These are phyloP conservation scores for Iguana delicatissima DNA, from an alignment of 2,797 vertebrate genomes.

Conservation along the genomic window DNA sequence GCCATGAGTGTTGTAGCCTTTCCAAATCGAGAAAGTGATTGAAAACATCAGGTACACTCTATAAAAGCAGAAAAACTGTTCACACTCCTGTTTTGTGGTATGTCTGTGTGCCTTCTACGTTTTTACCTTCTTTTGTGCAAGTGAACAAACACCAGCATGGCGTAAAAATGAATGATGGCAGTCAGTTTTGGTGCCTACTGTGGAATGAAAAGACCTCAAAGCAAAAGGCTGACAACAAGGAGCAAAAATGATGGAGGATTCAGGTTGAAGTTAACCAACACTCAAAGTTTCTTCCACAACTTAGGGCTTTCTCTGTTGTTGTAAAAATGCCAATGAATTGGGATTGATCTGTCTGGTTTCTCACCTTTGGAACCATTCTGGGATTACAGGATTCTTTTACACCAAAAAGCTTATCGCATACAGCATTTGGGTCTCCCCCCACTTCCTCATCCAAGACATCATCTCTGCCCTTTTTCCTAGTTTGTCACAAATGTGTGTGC, in stretches of 20 bases:
- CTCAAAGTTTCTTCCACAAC: conserved; percentile 17
- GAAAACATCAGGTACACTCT: background rate
- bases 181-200: background rate
- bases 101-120: background rate
- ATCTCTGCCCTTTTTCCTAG: too few species aligned
- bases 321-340: too few species aligned
- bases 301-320: too few species aligned
- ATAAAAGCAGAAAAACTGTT: background rate
- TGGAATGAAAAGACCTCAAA: background rate
- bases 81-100: background rate
- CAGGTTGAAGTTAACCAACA: background rate
- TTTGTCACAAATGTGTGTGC: too few species aligned
- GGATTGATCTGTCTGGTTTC: too few species aligned
- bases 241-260: conserved; percentile 19
- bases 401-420: too few species aligned
- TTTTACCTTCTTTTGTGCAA: background rate
- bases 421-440: too few species aligned
- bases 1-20: background rate
- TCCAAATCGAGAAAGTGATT: background rate
- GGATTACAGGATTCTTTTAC: too few species aligned
- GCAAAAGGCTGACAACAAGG: background rate
- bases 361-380: too few species aligned
- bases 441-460: too few species aligned
- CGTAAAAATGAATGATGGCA: background rate
- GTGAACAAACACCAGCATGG: background rate